These are phyloP conservation scores for Herminia tarsipennalis DNA, from an alignment of 2,888 invertebrate genomes.

Conservation along the genomic window DNA sequence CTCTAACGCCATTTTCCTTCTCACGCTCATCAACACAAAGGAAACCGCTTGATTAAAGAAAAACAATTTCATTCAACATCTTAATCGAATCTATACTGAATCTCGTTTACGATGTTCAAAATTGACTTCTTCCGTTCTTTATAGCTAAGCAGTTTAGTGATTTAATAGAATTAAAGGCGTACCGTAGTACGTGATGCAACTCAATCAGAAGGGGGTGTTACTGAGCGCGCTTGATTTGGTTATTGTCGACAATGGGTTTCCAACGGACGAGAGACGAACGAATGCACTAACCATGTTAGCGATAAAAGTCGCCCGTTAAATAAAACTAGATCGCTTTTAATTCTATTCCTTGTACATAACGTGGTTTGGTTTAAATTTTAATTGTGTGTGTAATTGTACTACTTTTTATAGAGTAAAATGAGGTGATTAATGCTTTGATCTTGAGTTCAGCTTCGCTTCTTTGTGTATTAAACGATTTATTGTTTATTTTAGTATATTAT, in stretches of 20 bases:
- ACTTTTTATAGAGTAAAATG: too few species aligned
- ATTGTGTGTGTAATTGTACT: background rate
- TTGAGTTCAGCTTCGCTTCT: too few species aligned
- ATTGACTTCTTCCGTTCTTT: slow-evolving; percentile 39
- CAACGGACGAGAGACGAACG: slow-evolving; percentile 43
- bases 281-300: slow-evolving; percentile 60
- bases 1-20: background rate
- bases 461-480: too few species aligned
- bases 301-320: slow-evolving; percentile 59
- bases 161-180: slow-evolving; percentile 46
- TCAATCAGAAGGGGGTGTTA: slow-evolving; percentile 47
- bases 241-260: slow-evolving; percentile 59
- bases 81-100: slow-evolving; percentile 43
- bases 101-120: slow-evolving; percentile 41
- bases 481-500: too few species aligned
- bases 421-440: too few species aligned
- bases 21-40: slow-evolving; percentile 18
- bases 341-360: slow-evolving; percentile 22
- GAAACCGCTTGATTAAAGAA: slow-evolving; percentile 25
- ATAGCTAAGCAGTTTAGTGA: slow-evolving; percentile 40
- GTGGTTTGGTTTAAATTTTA: slow-evolving; percentile 14
- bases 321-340: slow-evolving; percentile 53
- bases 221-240: slow-evolving; percentile 50
- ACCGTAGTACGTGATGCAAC: slow-evolving; percentile 46
- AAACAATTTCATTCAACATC: slow-evolving; percentile 38